phyloP scores from a whole-genome alignment of 2,888 invertebrate species.

The Trimorus sp. region DNA sequence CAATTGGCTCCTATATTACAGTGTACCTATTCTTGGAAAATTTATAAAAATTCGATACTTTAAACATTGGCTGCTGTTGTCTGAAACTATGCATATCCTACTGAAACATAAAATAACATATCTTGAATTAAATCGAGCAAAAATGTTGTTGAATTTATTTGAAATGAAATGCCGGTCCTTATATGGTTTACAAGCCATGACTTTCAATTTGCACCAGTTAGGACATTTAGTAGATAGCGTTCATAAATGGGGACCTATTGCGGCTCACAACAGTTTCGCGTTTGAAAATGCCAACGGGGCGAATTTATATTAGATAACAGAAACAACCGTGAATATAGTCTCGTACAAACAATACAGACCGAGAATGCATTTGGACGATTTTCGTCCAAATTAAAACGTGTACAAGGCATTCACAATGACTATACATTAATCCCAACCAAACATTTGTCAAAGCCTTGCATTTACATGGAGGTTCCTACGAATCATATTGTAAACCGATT shows the following conservation, averaged over 20 bases:
- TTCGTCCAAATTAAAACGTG: too few species aligned
- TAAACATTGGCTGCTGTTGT: slow-evolving; percentile 3
- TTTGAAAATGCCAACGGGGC: too few species aligned
- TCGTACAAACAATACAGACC: too few species aligned
- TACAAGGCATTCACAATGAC: too few species aligned
- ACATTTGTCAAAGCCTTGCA: too few species aligned
- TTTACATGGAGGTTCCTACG: too few species aligned
- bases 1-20: slow-evolving; percentile 11
- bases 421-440: too few species aligned
- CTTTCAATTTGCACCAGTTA: slow-evolving; percentile 14
- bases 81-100: slow-evolving; percentile 4
- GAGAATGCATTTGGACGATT: too few species aligned
- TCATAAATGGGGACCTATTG: slow-evolving; percentile 17
- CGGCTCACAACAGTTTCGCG: too few species aligned
- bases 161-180: not conserved
- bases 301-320: too few species aligned
- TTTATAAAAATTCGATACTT: not conserved
- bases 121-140: not conserved
- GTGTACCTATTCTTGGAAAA: slow-evolving; percentile 4
- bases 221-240: slow-evolving; percentile 14
- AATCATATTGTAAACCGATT: too few species aligned
- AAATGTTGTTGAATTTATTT: not conserved
- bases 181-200: slow-evolving; percentile 9
- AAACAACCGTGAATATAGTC: too few species aligned
- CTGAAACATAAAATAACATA: not conserved